These are phyloP conservation scores for Gallinago paraguaiae DNA, from an alignment of 2,113 vertebrate genomes.

Conservation along the genomic window DNA sequence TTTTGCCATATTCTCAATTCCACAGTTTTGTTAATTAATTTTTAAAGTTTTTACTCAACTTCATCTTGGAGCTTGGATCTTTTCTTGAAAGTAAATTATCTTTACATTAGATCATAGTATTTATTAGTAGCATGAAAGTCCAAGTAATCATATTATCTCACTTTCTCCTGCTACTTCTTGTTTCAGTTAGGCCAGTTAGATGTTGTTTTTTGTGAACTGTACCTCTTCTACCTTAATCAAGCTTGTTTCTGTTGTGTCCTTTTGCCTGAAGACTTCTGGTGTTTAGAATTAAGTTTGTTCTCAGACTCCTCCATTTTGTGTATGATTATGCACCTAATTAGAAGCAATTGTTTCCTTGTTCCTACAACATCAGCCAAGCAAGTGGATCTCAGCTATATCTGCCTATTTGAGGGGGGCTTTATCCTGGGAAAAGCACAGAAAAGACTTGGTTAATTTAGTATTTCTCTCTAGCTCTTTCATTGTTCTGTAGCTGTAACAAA, in stretches of 20 bases:
- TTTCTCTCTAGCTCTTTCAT: background rate
- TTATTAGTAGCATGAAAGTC: background rate
- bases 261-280: conserved; percentile 12
- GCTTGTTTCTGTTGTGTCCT: background rate
- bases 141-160: background rate
- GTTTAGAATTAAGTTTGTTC: background rate
- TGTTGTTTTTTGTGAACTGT: background rate
- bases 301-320: background rate
- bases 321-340: background rate
- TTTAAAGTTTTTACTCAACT: background rate
- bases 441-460: background rate
- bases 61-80: background rate
- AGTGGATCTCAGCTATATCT: background rate
- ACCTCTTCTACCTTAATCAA: background rate
- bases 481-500: background rate
- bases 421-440: background rate
- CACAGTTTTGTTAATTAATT: background rate
- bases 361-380: background rate
- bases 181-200: background rate
- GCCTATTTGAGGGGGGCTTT: background rate
- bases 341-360: conserved; percentile 23
- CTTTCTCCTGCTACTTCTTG: background rate
- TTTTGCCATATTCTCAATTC: background rate
- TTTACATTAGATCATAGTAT: background rate
- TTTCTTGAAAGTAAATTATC: background rate